Conservation (phyloP, 1,140 invertebrate species). For the Stenopsyche tienmushanensis region DNA sequence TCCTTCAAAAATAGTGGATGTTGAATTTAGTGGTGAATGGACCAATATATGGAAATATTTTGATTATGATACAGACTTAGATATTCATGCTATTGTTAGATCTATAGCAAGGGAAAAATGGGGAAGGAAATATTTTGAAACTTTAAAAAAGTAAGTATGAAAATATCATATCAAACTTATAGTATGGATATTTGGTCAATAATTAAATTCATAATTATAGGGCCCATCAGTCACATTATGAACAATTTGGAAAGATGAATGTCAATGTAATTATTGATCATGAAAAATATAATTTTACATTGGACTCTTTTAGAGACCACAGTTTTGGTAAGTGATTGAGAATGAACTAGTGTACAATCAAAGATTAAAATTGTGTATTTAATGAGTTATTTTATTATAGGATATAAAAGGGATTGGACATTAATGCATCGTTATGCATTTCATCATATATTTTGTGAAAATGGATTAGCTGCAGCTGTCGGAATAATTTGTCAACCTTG, state of each 20-base stretch:
- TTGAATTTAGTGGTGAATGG: slow-evolving; percentile 57
- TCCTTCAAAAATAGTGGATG: slow-evolving; percentile 50
- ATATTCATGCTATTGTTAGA: slow-evolving; percentile 59
- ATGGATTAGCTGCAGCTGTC: slow-evolving; percentile 61
- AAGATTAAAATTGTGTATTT: no score
- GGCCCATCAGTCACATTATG: slow-evolving; percentile 73
- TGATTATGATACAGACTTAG: slow-evolving; percentile 68
- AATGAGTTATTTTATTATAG: slow-evolving; percentile 45
- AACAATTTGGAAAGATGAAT: slow-evolving; percentile 65
- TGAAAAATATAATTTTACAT: slow-evolving; percentile 50
- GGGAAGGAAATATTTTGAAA: slow-evolving; percentile 64
- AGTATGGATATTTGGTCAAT: not conserved
- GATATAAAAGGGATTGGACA: slow-evolving; percentile 68
- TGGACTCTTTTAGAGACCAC: slow-evolving; percentile 66
- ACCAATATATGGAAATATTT: slow-evolving; percentile 57
- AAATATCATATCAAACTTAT: slow-evolving; percentile 32
- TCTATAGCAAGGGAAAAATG: slow-evolving; percentile 68
- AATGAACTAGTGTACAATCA: no score
- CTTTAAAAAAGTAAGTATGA: slow-evolving; percentile 59
- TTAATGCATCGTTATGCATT: slow-evolving; percentile 70
- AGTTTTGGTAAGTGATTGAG: slow-evolving; percentile 68
- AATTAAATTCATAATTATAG: slow-evolving; percentile 47
- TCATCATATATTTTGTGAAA: slow-evolving; percentile 66
- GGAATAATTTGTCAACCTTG: slow-evolving; percentile 68
- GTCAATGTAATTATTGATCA: slow-evolving; percentile 57